phyloP scores from a whole-genome alignment of 1,140 invertebrate species.

The Caerostris darwini region DNA sequence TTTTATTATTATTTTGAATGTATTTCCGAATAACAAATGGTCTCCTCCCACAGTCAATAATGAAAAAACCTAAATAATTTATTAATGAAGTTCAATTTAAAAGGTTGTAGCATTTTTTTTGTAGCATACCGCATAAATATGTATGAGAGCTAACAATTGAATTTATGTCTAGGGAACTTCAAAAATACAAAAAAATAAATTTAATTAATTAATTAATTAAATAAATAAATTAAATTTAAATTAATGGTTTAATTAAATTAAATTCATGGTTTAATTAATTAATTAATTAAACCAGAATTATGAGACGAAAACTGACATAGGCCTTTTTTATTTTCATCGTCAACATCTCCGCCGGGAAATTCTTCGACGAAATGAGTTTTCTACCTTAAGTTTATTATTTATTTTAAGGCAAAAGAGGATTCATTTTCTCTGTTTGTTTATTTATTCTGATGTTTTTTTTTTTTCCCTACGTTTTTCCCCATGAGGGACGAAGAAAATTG shows the following conservation, averaged over 20 bases:
- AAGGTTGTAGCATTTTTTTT: too few relatives aligned
- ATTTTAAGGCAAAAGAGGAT: conserved; percentile 43
- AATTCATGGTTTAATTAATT: background rate
- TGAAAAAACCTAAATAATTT: too few relatives aligned
- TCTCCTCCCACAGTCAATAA: too few relatives aligned
- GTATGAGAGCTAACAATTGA: background rate
- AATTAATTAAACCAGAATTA: background rate
- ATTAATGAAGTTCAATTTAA: too few relatives aligned
- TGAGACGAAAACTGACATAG: conserved; percentile 12
- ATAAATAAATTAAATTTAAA: too few relatives aligned
- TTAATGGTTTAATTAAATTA: too few relatives aligned
- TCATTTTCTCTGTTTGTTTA: conserved; percentile 63
- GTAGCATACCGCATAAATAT: background rate
- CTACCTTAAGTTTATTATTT: conserved; percentile 45
- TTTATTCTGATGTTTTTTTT: conserved; percentile 51
- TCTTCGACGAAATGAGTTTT: conserved; percentile 31
- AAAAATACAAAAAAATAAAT: background rate
- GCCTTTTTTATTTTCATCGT: conserved; percentile 49
- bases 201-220: background rate
- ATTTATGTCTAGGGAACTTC: background rate
- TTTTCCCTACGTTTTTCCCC: background rate
- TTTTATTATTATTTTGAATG: too few relatives aligned
- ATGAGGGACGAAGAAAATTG: conserved; percentile 26
- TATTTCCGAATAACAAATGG: too few relatives aligned
- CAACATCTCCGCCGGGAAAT: background rate